Percentiles rank a stretch among this genome's conserved stretches.
These are phyloP conservation scores for Wiebesia pumilae DNA, from an alignment of 1,140 invertebrate species.

Conservation along the genomic window DNA sequence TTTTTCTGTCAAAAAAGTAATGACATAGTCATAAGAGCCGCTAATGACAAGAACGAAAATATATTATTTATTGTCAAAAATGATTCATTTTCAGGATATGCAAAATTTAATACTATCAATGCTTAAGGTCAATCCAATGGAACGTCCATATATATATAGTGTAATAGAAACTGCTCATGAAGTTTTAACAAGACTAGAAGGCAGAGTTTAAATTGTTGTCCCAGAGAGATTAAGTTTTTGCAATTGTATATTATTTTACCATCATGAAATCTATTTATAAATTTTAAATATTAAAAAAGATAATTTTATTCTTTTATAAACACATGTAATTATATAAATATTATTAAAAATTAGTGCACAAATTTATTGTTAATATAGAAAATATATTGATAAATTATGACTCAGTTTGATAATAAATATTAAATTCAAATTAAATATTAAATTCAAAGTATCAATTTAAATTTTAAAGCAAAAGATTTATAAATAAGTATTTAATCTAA, in stretches of 20 bases:
- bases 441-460: neutral
- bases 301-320: neutral
- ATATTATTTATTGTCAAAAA: slow-evolving; percentile 24
- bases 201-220: slow-evolving; percentile 67
- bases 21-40: no score
- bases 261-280: slow-evolving; percentile 15
- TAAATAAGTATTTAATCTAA: neutral
- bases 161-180: slow-evolving; percentile 80
- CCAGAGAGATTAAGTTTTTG: slow-evolving; percentile 32
- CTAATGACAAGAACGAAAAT: neutral
- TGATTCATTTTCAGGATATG: slow-evolving; percentile 76
- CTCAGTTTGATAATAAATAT: neutral
- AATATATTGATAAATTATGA: neutral
- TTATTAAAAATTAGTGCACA: neutral
- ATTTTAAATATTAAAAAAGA: slow-evolving; percentile 29
- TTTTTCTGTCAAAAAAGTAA: no score
- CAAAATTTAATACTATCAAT: slow-evolving; percentile 83
- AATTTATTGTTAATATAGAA: neutral
- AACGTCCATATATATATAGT: slow-evolving; percentile 84
- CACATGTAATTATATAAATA: slow-evolving; percentile 44
- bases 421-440: slow-evolving; percentile 5
- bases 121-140: slow-evolving; percentile 84
- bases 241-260: slow-evolving; percentile 14
- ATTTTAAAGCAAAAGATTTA: neutral
- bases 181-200: slow-evolving; percentile 75